Evolutionary conservation across 2,113 vertebrate genomes (phyloP).

Genomic region (Oreotrochilus melanogaster): DNA sequence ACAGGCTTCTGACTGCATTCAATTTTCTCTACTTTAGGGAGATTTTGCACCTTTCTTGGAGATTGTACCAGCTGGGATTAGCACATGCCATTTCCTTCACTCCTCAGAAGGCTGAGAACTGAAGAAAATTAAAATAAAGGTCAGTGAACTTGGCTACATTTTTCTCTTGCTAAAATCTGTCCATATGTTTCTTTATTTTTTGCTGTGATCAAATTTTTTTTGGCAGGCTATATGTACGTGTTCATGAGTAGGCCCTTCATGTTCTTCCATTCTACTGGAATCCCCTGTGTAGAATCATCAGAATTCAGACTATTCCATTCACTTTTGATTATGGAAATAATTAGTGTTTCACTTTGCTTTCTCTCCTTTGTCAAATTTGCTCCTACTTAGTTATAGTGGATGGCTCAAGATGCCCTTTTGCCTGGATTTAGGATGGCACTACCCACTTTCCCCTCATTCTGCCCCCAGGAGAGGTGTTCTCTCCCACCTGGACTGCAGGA

Average conservation of each 20-base stretch:
- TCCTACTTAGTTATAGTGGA: background rate
- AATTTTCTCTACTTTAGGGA: constrained; percentile 50
- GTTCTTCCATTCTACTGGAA: background rate
- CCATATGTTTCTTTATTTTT: constrained; percentile 53
- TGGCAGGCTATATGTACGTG: background rate
- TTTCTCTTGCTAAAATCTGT: constrained; percentile 49
- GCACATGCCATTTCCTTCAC: constrained; percentile 70
- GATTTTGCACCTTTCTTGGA: constrained; percentile 68
- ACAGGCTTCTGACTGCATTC: constrained; percentile 38
- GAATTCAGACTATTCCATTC: background rate
- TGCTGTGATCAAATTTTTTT: constrained; percentile 2
- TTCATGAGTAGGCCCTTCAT: background rate
- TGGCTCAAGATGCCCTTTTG: background rate
- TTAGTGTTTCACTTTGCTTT: background rate
- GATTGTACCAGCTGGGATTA: constrained; percentile 66
- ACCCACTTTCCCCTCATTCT: rapidly evolving
- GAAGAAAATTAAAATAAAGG: constrained; percentile 77
- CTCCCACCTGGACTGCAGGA: background rate
- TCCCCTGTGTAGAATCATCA: background rate
- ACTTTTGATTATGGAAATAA: background rate
- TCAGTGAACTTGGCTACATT: constrained; percentile 51
- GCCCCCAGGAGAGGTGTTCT: background rate
- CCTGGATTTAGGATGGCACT: background rate
- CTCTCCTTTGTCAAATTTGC: background rate
- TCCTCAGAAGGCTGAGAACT: constrained; percentile 59